Evolutionary conservation across 1,140 invertebrate species (phyloP).

Genomic region (Cataglyphis hispanica): DNA sequence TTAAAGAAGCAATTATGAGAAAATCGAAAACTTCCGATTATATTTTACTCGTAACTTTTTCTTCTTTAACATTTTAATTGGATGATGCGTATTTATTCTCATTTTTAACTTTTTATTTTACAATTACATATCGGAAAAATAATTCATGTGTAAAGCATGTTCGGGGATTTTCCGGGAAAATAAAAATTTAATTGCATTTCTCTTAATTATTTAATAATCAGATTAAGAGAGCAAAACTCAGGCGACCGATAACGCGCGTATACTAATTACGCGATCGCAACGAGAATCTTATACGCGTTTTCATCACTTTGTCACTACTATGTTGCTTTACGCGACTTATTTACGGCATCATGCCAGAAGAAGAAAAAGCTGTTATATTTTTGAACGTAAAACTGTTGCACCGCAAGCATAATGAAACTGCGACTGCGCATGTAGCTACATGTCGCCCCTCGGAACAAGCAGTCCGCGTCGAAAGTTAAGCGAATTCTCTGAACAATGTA

Average conservation of each 20-base stretch:
- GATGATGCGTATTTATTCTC: background rate
- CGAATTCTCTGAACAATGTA: slow-evolving; percentile 51
- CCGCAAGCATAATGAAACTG: slow-evolving; percentile 28
- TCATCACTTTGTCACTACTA: background rate
- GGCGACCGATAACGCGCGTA: background rate
- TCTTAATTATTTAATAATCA: slow-evolving; percentile 28
- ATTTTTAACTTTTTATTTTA: background rate
- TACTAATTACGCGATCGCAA: background rate
- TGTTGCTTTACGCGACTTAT: background rate
- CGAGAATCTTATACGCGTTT: background rate
- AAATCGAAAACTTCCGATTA: background rate
- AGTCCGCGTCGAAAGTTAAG: slow-evolving; percentile 47
- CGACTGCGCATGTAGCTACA: slow-evolving; percentile 30
- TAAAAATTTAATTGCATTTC: slow-evolving; percentile 35
- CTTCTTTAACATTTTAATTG: slow-evolving; percentile 4
- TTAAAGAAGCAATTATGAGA: background rate
- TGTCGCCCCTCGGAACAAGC: slow-evolving; percentile 2
- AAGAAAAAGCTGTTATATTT: slow-evolving; percentile 39
- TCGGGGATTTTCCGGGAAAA: no score
- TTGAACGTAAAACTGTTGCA: slow-evolving; percentile 50
- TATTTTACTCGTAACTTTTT: background rate
- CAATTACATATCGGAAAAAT: background rate
- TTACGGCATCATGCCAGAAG: slow-evolving; percentile 6
- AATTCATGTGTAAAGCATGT: background rate
- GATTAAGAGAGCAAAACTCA: background rate